Base-by-base conservation (phyloP, 2,113 vertebrate genomes). In the Nestor notabilis region DNA sequence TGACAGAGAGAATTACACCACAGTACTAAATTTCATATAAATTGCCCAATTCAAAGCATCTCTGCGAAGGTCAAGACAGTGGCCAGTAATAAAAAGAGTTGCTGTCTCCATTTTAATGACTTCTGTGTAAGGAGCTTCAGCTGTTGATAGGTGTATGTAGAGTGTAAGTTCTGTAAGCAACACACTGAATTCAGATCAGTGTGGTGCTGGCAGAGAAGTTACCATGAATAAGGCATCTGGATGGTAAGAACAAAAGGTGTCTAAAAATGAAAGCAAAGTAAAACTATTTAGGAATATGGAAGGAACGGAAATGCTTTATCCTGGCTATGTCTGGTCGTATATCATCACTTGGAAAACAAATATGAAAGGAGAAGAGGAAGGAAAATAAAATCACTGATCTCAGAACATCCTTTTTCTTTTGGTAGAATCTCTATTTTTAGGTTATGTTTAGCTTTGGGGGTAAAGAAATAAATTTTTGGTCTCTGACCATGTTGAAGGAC, bases 41-140 rank as follows among this genome's bases (percentile, higher is more conserved):
- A 88, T 86, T 63, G 63, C 60, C 84, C 68, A 83, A 90, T 93
- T 97, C 82, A 93, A 35, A 86, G 61, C 46, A 71, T 86, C 92
- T 47, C 44, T 78, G 64, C 91, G 96, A 97, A 95, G 94, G 93
- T 97, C 97, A 97, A 69, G 87, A 87, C 74, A 87, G 92, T 46
- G 46, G 16, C 19, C 0, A 0, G 28, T 72, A 76, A 84, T 53
- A 94, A 93, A 82, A 89, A 61, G 81, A 85, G 49, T 43, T 70
- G 21, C 83, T 92, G 87, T 94, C 89, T 85, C 33, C 31, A 37
- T 58, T 89, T 79, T 94, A 83, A 69, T 91, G 74, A 29, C 61
- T 87, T 55, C n/a, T 72, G 31, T 24, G 41, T 58, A 63, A 69
- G 41, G n/a, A 89, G 21, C 39, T 87, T 76, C 53, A 83, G 41